Evolutionary conservation across 2,888 invertebrate species (phyloP).

Genomic region (Parascotia fuliginaria): DNA sequence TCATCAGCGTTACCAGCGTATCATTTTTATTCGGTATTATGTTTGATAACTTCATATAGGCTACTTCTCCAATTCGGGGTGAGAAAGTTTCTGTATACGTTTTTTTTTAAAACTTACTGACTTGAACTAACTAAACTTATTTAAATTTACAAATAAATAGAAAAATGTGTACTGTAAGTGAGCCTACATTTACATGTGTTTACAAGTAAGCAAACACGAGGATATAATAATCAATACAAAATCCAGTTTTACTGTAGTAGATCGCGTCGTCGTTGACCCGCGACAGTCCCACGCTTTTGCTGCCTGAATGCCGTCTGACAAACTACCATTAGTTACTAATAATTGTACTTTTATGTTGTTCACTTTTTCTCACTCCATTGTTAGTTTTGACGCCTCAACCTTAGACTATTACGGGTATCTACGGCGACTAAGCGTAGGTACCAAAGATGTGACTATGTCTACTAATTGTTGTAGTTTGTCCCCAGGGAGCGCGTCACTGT

Average conservation of each 20-base stretch:
- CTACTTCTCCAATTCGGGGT: too few relatives aligned
- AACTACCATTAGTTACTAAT: constrained; percentile 45
- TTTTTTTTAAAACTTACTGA: too few relatives aligned
- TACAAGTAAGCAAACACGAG: not conserved
- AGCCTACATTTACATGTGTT: too few relatives aligned
- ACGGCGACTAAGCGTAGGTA: constrained; percentile 2
- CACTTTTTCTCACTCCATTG: constrained; percentile 50
- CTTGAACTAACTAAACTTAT: too few relatives aligned
- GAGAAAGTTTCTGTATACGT: too few relatives aligned
- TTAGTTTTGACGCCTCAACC: constrained; percentile 35
- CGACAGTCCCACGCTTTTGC: constrained; percentile 65
- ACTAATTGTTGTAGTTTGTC: constrained; percentile 13
- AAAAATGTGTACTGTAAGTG: not conserved
- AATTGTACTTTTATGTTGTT: constrained; percentile 46
- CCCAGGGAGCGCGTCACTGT: constrained; percentile 79
- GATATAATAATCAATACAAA: constrained; percentile 27
- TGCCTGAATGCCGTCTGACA: constrained; percentile 39
- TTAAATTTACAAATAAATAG: too few relatives aligned
- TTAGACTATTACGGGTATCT: constrained; percentile 19
- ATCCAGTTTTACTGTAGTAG: constrained; percentile 45
- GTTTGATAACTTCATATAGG: too few relatives aligned
- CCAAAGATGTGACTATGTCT: not conserved
- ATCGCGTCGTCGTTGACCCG: constrained; percentile 55
- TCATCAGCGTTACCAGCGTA: too few relatives aligned
- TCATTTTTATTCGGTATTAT: too few relatives aligned